A percentile compares a stretch with the other conserved stretches of the same genome.
Conservation (phyloP, 2,888 invertebrate genomes). For the Acanthosepion pharaonis region DNA sequence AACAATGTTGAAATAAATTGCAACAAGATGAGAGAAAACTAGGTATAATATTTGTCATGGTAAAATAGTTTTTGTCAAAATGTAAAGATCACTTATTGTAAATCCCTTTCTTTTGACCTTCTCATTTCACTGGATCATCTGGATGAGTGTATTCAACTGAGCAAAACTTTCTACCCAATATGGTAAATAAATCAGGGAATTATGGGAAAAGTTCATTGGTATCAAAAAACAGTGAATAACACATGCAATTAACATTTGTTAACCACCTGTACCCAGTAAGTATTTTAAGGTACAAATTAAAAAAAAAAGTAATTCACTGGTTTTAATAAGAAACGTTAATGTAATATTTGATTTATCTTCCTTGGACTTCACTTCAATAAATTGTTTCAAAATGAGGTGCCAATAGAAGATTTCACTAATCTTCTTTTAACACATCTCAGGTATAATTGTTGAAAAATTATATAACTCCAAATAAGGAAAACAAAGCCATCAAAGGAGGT, state of each 20-base stretch:
- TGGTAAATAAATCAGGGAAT: background rate
- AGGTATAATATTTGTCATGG: too few species aligned
- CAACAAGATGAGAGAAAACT: too few species aligned
- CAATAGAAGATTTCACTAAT: too few species aligned
- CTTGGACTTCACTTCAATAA: too few species aligned
- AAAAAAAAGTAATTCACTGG: background rate
- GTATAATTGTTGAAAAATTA: background rate
- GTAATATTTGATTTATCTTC: too few species aligned
- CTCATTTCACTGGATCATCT: background rate
- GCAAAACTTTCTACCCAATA: background rate
- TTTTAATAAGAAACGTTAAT: background rate
- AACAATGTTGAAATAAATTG: too few species aligned
- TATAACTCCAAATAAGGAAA: background rate
- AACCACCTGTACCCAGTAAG: background rate
- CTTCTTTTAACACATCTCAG: background rate
- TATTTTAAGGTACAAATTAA: background rate
- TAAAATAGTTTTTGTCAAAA: too few species aligned
- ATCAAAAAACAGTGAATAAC: background rate
- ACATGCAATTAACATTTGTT: background rate
- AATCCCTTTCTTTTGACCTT: background rate
- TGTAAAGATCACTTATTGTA: background rate
- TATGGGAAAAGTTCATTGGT: background rate
- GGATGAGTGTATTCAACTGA: background rate
- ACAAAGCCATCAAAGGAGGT: background rate
- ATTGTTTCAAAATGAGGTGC: too few species aligned